Conservation (phyloP, 2,113 vertebrate genomes). For the Thunnus thynnus region DNA sequence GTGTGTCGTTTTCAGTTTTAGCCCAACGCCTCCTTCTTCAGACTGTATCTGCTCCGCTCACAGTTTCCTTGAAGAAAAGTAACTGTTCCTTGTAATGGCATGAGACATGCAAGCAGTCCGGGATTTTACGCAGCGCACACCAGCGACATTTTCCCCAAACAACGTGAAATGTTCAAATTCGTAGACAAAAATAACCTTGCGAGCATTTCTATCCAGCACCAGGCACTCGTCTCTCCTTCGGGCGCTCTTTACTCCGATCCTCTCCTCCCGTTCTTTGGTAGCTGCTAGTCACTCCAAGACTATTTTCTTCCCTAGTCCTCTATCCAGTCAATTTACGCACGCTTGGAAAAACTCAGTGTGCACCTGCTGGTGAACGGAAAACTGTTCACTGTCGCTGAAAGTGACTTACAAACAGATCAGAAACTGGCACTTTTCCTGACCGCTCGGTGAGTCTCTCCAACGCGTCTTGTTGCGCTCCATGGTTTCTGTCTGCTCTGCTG, state of each 20-base stretch:
- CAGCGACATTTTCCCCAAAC: slow-evolving; percentile 23
- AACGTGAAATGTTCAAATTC: slow-evolving; percentile 12
- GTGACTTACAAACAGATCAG: slow-evolving; percentile 37
- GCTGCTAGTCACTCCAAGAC: slow-evolving; percentile 44
- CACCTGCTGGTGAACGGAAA: background rate
- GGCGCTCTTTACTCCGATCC: slow-evolving; percentile 17
- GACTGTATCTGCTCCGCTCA: slow-evolving; percentile 44
- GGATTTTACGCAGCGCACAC: slow-evolving; percentile 47
- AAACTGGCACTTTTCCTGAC: slow-evolving; percentile 40
- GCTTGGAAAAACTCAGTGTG: slow-evolving; percentile 17
- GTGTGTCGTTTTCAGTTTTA: slow-evolving; percentile 38
- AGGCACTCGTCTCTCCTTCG: slow-evolving; percentile 22
- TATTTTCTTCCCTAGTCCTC: slow-evolving; percentile 15
- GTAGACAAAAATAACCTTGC: background rate
- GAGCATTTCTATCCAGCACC: slow-evolving; percentile 34
- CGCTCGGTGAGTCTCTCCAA: slow-evolving; percentile 56
- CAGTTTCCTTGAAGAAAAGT: slow-evolving; percentile 58
- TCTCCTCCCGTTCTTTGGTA: slow-evolving; percentile 25
- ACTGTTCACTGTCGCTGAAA: background rate
- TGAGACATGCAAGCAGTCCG: slow-evolving; percentile 29
- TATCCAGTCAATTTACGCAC: slow-evolving; percentile 46
- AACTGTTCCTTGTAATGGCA: slow-evolving; percentile 37
- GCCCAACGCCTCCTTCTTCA: slow-evolving; percentile 11
- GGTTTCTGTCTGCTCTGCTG: slow-evolving; percentile 66
- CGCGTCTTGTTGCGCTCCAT: slow-evolving; percentile 78